phyloP scores from a whole-genome alignment of 2,888 invertebrate species.

The Bedellia somnulentella region DNA sequence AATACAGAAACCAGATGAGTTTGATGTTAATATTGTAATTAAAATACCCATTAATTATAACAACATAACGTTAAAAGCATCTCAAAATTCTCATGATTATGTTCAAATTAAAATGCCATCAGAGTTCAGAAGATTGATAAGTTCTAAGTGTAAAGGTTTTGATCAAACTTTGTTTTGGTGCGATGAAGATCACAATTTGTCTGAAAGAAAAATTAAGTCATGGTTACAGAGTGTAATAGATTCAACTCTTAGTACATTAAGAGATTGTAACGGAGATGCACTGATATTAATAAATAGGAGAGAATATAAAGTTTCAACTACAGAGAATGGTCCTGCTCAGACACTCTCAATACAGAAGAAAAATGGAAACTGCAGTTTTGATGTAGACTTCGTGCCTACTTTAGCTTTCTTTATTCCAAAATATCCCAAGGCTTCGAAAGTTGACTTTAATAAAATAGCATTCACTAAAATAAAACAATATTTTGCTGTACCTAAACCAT shows the following conservation, averaged over 20 bases:
- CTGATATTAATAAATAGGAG: constrained; percentile 18
- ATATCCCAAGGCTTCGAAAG: constrained; percentile 16
- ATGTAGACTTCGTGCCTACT: constrained; percentile 33
- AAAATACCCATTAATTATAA: constrained; percentile 24
- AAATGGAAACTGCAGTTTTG: constrained; percentile 18
- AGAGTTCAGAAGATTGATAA: constrained; percentile 26
- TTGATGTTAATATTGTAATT: constrained; percentile 28
- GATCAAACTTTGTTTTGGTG: constrained; percentile 27
- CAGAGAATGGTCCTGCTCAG: constrained; percentile 29
- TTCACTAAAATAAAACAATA: constrained; percentile 17
- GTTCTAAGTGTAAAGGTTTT: constrained; percentile 22
- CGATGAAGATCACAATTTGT: constrained; percentile 19
- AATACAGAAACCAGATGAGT: constrained; percentile 30
- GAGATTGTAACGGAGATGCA: constrained; percentile 17
- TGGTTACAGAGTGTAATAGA: constrained; percentile 36
- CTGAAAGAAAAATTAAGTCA: constrained; percentile 19
- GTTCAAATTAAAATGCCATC: constrained; percentile 26
- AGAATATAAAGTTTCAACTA: constrained; percentile 18
- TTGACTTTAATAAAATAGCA: constrained; percentile 20
- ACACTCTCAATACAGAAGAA: constrained; percentile 22
- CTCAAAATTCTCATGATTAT: constrained; percentile 17
- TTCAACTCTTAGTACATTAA: constrained; percentile 19
- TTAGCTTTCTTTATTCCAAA: constrained; percentile 23
- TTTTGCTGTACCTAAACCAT: constrained; percentile 34
- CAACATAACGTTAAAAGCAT: constrained; percentile 21